These are phyloP conservation scores for Sphaerolaimus hirsutus DNA, from an alignment of 2,888 invertebrate species.

Conservation along the genomic window DNA sequence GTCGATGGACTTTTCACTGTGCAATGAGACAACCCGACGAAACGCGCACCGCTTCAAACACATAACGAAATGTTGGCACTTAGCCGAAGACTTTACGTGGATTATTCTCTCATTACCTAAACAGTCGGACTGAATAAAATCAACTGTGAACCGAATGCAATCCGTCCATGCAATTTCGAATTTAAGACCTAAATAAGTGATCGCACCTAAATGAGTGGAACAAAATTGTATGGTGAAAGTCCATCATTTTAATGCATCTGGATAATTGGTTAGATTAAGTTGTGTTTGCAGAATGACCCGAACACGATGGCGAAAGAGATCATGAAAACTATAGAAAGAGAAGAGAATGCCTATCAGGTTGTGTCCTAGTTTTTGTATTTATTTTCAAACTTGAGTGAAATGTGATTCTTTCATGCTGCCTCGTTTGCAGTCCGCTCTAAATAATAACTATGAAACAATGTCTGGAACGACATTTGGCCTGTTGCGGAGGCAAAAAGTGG, in stretches of 20 bases:
- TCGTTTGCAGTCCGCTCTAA: slow-evolving; percentile 28
- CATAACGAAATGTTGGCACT: too few relatives aligned
- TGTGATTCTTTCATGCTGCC: background rate
- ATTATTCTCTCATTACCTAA: background rate
- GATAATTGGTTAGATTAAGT: too few relatives aligned
- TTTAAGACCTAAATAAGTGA: too few relatives aligned
- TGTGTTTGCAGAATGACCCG: slow-evolving; percentile 37
- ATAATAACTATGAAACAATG: slow-evolving; percentile 94
- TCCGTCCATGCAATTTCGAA: background rate
- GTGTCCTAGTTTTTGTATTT: background rate
- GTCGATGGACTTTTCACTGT: background rate
- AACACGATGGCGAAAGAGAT: slow-evolving; percentile 70
- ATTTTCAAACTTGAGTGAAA: background rate
- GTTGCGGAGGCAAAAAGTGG: slow-evolving; percentile 77
- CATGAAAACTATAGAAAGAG: slow-evolving; percentile 60
- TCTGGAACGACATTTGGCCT: slow-evolving; percentile 99
- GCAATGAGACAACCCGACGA: background rate
- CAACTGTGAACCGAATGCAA: background rate
- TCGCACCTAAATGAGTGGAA: too few relatives aligned
- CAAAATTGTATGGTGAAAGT: too few relatives aligned
- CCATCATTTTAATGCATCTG: too few relatives aligned
- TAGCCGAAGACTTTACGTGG: background rate
- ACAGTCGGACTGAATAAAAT: background rate
- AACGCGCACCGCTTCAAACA: background rate
- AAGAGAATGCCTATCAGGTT: slow-evolving; percentile 80